Conservation (phyloP, 2,797 vertebrate genomes). For the Leucoraja ocellata region DNA sequence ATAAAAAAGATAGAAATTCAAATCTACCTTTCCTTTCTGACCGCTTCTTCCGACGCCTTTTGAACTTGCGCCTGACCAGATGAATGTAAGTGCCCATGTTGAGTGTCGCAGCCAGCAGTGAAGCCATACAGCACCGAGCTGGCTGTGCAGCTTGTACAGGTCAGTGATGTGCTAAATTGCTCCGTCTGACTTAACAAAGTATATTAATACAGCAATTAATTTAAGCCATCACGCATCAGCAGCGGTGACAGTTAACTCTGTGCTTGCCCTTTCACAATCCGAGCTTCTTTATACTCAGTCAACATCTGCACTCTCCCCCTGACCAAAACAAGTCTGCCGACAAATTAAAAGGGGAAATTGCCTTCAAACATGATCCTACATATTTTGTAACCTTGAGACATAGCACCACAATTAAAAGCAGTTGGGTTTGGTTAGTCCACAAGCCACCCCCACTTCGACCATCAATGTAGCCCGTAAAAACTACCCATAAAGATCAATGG, state of each 20-base stretch:
- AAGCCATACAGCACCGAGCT: constrained; percentile 53
- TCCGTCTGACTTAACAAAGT: constrained; percentile 42
- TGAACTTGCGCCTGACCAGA: constrained; percentile 55
- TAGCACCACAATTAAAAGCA: neutral
- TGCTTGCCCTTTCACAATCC: neutral
- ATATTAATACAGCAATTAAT: neutral
- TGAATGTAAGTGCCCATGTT: constrained; percentile 59
- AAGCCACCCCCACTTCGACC: neutral
- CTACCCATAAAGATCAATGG: neutral
- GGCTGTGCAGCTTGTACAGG: constrained; percentile 31
- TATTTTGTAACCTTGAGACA: constrained; percentile 5
- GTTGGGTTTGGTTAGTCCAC: neutral
- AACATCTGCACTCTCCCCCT: neutral
- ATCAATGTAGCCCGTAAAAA: neutral
- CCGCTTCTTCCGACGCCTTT: constrained; percentile 69
- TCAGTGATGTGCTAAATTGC: constrained; percentile 45
- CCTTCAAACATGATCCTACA: neutral
- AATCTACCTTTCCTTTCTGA: constrained; percentile 72
- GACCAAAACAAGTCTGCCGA: neutral
- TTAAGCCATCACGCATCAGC: constrained; percentile 36
- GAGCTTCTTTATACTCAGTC: neutral
- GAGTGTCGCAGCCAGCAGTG: constrained; percentile 47
- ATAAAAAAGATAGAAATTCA: neutral
- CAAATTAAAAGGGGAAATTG: constrained; percentile 4
- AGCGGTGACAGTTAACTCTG: constrained; percentile 32